Conservation (phyloP, 2,113 vertebrate species). For the Balaeniceps rex region DNA sequence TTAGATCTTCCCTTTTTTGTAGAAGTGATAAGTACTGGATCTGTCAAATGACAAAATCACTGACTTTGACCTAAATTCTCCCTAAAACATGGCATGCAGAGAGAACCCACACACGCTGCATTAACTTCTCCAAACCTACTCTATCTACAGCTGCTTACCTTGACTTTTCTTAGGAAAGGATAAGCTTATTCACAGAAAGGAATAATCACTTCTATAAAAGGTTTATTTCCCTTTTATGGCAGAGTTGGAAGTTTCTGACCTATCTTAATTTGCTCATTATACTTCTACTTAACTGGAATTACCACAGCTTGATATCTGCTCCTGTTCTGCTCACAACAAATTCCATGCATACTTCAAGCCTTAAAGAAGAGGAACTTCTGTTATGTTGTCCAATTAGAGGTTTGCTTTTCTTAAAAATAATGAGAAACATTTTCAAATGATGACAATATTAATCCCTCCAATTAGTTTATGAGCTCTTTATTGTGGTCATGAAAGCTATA, state of each 20-base stretch:
- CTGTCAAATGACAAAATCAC: conserved; percentile 33
- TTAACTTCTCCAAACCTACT: not conserved
- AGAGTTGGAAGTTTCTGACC: not conserved
- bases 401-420: not conserved
- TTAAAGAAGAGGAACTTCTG: not conserved
- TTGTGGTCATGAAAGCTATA: not conserved
- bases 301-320: not conserved
- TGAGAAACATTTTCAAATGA: not conserved
- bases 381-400: not conserved
- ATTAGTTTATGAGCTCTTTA: not conserved
- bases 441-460: not conserved
- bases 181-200: not conserved
- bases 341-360: not conserved
- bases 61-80: not conserved
- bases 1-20: not conserved
- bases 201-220: not conserved
- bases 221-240: not conserved
- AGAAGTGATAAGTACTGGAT: conserved; percentile 13
- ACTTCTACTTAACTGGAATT: not conserved
- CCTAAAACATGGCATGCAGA: not conserved
- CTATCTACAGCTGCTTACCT: not conserved
- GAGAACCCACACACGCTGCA: not conserved
- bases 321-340: not conserved
- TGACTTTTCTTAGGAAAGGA: not conserved
- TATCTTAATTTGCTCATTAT: not conserved